Conservation (phyloP, 2,797 vertebrate genomes). For the Tragelaphus oryx region DNA sequence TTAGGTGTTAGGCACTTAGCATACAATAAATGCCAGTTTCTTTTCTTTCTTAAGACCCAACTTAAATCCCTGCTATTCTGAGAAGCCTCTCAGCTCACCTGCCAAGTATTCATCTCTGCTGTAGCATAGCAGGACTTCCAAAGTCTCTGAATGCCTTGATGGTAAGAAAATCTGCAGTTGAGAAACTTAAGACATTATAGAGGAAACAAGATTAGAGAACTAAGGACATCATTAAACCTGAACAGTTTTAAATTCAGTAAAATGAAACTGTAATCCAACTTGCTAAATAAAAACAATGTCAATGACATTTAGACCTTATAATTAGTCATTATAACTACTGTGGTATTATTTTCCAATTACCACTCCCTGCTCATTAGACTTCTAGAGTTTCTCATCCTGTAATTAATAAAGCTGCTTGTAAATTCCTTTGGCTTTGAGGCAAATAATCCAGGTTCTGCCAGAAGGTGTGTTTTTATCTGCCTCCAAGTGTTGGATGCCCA, state of each 20-base stretch:
- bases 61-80: background rate
- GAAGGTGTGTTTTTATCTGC: constrained; percentile 7
- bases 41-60: background rate
- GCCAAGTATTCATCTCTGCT: background rate
- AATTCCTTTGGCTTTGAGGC: background rate
- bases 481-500: background rate
- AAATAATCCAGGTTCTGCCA: background rate
- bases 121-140: rapidly evolving
- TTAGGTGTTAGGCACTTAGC: background rate
- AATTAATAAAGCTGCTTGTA: constrained; percentile 30
- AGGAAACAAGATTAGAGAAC: background rate
- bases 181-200: background rate
- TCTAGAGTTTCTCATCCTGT: background rate
- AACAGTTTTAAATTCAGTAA: background rate
- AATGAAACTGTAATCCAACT: background rate
- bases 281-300: background rate
- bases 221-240: background rate
- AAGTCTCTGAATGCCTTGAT: background rate
- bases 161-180: background rate
- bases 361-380: background rate
- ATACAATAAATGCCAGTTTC: background rate
- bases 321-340: background rate
- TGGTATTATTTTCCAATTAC: background rate
- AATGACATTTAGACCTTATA: background rate
- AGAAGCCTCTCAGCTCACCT: background rate